Evolutionary conservation across 1,140 invertebrate species (phyloP).

Genomic region (Drosophila lacertosa): DNA sequence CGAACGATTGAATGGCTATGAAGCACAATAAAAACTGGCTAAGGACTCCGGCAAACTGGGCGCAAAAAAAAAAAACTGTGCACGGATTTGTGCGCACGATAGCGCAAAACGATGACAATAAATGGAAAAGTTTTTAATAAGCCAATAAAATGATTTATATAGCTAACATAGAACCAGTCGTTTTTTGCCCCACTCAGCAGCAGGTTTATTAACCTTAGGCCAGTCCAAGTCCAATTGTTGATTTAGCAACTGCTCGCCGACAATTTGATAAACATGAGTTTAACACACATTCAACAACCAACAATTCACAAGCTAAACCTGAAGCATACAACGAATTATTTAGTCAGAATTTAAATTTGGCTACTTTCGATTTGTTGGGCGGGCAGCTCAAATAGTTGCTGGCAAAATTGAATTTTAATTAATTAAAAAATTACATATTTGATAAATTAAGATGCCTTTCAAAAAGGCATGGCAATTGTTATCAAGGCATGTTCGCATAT

Average conservation of each 20-base stretch:
- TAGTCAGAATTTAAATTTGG: constrained; percentile 25
- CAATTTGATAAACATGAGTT: constrained; percentile 57
- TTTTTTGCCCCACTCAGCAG: constrained; percentile 30
- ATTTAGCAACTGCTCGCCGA: constrained; percentile 39
- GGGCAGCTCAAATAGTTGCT: constrained; percentile 51
- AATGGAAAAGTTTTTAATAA: constrained; percentile 84
- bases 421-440: constrained; percentile 20
- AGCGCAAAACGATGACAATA: constrained; percentile 84
- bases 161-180: constrained; percentile 49
- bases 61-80: constrained; percentile 60
- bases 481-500: constrained; percentile 74
- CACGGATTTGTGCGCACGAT: constrained; percentile 81
- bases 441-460: constrained; percentile 16
- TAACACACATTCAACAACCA: constrained; percentile 15
- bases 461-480: constrained; percentile 63
- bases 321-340: constrained; percentile 54
- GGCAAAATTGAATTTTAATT: constrained; percentile 13
- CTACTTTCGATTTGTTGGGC: neutral
- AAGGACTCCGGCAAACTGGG: constrained; percentile 2
- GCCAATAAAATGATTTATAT: constrained; percentile 83
- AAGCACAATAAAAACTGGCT: constrained; percentile 62
- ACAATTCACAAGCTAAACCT: constrained; percentile 14
- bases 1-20: constrained; percentile 76
- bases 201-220: constrained; percentile 37
- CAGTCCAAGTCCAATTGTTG: constrained; percentile 39